Evolutionary conservation across 2,797 vertebrate species (phyloP), one percentile per base, ranked within the genome.

Genomic region (Falco cherrug): DNA sequence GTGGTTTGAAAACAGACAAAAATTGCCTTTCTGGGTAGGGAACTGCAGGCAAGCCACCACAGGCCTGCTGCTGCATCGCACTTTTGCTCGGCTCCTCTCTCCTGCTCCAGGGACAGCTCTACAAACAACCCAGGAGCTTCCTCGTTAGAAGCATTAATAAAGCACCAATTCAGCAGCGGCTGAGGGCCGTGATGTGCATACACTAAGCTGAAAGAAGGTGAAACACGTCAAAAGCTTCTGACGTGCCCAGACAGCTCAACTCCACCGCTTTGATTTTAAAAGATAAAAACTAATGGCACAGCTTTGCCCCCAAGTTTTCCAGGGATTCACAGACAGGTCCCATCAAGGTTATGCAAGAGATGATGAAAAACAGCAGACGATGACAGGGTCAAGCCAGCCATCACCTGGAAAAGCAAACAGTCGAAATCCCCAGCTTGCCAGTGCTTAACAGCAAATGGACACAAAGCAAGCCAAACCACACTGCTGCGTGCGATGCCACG

Each of bases 401-500:
- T 37, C 68, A 26, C n/a, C 57, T 79, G 84, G 75, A 45, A 89
- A 83, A 90, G 65, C 84, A 75, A 92, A 85, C 16, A 63, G 56
- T 45, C 5, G 0, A 10, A 89, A 82, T 24, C n/a, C 41, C 60
- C 67, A 20, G 26, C 51, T 65, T 39, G 1, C 8, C 2, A 4
- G 24, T 2, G 12, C 24, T 69, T 4, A 54, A 24, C 45, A 37
- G 70, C 89, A 24, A 16, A 37, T 1, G 6, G 67, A 28, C 53
- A 16, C 15, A 1, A 3, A 76, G 22, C 16, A 41, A 68, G 41
- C 12, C 48, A 65, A 50, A 14, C 28, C 9, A 1, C 3, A 8
- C 0, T 3, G 33, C 60, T 13, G 24, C 0, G 47, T 21, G 59
- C 2, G 0, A 37, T 0, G 1, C 43, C 39, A 5, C 0, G 15